Conservation (phyloP, 2,113 vertebrate species). For the Thinocorus orbignyianus region DNA sequence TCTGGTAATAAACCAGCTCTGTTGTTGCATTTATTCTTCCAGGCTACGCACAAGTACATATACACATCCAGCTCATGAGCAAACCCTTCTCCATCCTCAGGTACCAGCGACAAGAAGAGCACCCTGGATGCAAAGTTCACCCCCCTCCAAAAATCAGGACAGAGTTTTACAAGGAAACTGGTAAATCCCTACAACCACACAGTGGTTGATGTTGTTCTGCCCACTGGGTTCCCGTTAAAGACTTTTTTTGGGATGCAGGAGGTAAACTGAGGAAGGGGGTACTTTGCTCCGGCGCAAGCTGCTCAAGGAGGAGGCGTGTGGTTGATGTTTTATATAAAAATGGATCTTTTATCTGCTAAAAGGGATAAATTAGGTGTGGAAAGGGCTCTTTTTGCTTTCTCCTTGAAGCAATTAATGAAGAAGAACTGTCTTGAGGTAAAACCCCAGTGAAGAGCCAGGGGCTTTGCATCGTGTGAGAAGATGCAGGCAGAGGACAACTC, state of each 20-base stretch:
- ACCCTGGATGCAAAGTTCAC: neutral
- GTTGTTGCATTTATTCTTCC: neutral
- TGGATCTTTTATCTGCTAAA: too few relatives aligned
- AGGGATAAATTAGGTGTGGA: neutral
- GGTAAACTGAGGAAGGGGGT: neutral
- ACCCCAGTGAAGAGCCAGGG: neutral
- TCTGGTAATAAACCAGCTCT: neutral
- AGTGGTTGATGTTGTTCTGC: neutral
- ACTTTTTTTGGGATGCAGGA: neutral
- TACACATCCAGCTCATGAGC: neutral
- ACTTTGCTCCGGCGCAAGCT: neutral
- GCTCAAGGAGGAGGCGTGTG: neutral
- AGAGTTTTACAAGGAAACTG: neutral
- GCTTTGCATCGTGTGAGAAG: fast-evolving
- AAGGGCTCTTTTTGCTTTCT: neutral
- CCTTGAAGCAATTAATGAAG: neutral
- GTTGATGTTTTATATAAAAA: too few relatives aligned
- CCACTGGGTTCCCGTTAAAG: neutral
- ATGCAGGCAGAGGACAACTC: neutral
- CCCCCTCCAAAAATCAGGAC: neutral
- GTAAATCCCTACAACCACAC: neutral
- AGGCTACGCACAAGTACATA: neutral
- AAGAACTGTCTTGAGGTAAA: neutral
- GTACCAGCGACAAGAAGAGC: neutral
- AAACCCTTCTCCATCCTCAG: neutral